phyloP scores from a whole-genome alignment of 2,797 vertebrate species.

The Galagoides demidoff region DNA sequence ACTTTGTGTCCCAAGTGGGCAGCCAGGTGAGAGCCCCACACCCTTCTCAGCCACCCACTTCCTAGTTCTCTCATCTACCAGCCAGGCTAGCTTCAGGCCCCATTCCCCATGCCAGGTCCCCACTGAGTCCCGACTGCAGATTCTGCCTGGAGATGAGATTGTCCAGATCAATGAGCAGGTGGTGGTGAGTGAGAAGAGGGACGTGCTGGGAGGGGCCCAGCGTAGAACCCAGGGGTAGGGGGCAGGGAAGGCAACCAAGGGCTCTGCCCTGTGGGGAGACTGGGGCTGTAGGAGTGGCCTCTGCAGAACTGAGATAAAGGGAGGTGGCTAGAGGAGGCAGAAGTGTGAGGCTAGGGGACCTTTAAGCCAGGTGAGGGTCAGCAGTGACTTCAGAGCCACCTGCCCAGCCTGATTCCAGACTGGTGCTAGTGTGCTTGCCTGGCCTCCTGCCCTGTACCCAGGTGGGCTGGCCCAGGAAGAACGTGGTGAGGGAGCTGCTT shows the following conservation, averaged over 20 bases:
- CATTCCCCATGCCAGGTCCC: conserved; percentile 84
- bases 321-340: neutral
- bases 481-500: conserved; percentile 91
- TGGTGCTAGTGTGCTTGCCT: neutral
- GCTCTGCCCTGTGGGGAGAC: neutral
- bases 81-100: neutral
- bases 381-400: neutral
- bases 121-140: conserved; percentile 81
- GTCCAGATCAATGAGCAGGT: conserved; percentile 96
- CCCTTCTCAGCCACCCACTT: neutral
- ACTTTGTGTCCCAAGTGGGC: conserved; percentile 91
- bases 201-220: neutral
- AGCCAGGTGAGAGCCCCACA: conserved; percentile 86
- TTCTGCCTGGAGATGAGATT: conserved; percentile 95
- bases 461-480: conserved; percentile 95
- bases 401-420: neutral
- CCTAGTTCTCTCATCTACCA: neutral
- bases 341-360: neutral
- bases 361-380: neutral
- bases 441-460: conserved; percentile 70
- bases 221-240: neutral
- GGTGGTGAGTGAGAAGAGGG: conserved; percentile 91
- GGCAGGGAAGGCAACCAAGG: neutral
- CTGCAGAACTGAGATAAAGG: neutral
- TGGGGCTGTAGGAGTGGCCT: neutral